Conservation (phyloP, 2,113 vertebrate genomes). For the Stigmatopora argus region DNA sequence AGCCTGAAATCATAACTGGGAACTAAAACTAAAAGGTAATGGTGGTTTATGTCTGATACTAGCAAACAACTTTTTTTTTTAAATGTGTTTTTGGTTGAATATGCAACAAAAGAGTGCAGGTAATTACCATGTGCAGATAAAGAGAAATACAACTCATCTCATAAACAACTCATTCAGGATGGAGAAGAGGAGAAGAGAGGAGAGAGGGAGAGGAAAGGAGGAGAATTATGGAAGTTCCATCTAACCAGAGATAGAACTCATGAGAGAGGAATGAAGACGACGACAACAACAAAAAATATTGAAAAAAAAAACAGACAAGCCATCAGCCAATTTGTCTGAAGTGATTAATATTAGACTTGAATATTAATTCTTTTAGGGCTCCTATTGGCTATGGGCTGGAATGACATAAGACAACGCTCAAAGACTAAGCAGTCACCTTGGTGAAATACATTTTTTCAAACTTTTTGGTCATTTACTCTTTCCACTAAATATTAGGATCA, state of each 20-base stretch:
- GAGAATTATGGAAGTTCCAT: constrained; percentile 65
- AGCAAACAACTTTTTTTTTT: constrained; percentile 39
- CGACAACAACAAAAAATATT: constrained; percentile 29
- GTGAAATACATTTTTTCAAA: constrained; percentile 1
- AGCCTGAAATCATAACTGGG: constrained; percentile 64
- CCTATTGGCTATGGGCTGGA: constrained; percentile 67
- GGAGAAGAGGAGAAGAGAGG: constrained; percentile 63
- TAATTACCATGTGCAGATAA: constrained; percentile 77
- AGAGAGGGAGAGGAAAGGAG: constrained; percentile 47
- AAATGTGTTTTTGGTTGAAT: constrained; percentile 62
- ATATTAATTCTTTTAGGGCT: constrained; percentile 69
- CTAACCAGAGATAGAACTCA: constrained; percentile 73
- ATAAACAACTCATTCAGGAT: constrained; percentile 77
- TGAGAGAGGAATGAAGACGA: constrained; percentile 65
- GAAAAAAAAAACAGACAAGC: constrained; percentile 60
- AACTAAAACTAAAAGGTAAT: constrained; percentile 74
- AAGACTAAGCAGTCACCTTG: constrained; percentile 56
- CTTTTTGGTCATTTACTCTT: no score
- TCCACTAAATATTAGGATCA: no score
- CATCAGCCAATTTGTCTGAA: constrained; percentile 65
- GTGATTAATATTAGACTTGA: constrained; percentile 67
- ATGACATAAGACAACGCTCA: constrained; percentile 62
- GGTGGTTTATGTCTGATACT: constrained; percentile 55
- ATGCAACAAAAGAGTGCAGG: constrained; percentile 74
- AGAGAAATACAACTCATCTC: constrained; percentile 77